phyloP scores from a whole-genome alignment of 2,797 vertebrate species.

The Danio kyathit region DNA sequence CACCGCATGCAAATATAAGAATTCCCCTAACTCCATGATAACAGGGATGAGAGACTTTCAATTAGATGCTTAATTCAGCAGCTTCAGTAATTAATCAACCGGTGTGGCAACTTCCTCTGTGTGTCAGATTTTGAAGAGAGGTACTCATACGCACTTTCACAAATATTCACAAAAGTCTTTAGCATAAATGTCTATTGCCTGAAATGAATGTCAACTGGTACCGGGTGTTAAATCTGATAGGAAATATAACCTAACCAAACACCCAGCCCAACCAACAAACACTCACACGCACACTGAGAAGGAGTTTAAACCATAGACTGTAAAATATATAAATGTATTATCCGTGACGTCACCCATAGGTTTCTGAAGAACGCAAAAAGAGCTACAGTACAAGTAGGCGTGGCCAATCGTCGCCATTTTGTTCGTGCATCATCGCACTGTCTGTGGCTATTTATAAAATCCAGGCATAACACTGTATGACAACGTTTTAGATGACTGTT shows the following conservation, averaged over 20 bases:
- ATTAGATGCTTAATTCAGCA: neutral
- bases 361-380: too few relatives aligned
- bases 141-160: neutral
- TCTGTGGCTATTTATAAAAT: too few relatives aligned
- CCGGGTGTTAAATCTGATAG: slow-evolving; percentile 13
- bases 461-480: too few relatives aligned
- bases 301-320: too few relatives aligned
- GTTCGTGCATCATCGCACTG: too few relatives aligned
- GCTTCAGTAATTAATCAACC: slow-evolving; percentile 24
- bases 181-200: neutral
- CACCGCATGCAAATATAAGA: neutral
- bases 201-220: slow-evolving; percentile 1
- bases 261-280: neutral
- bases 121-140: neutral
- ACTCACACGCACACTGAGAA: too few relatives aligned
- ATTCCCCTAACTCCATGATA: neutral
- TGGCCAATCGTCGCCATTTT: too few relatives aligned
- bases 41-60: neutral
- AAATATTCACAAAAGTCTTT: neutral
- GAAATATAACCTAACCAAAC: neutral
- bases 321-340: too few relatives aligned
- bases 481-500: too few relatives aligned
- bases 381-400: too few relatives aligned
- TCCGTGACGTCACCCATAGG: too few relatives aligned
- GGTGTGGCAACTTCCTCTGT: neutral